Conservation (phyloP, 1,140 invertebrate genomes). For the Elymnias hypermnestra region DNA sequence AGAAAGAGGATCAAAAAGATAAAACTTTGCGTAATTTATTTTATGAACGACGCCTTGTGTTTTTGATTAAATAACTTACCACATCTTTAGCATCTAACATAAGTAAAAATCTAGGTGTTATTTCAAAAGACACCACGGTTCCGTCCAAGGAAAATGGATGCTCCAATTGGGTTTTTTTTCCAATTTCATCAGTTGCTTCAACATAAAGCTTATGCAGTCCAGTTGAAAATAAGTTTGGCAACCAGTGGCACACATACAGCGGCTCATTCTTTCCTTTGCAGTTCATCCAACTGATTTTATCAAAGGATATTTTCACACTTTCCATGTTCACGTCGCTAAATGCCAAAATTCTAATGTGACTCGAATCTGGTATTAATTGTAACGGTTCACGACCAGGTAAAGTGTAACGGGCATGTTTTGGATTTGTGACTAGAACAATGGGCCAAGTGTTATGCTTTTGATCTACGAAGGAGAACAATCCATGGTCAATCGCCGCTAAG, state of each 20-base stretch:
- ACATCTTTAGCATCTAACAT: constrained; percentile 84
- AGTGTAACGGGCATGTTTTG: constrained; percentile 86
- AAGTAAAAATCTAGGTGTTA: constrained; percentile 82
- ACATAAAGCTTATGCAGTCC: constrained; percentile 86
- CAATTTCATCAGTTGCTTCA: constrained; percentile 78
- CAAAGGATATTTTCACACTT: constrained; percentile 80
- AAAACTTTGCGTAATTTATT: no score
- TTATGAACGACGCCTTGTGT: no score
- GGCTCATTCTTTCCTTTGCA: constrained; percentile 80
- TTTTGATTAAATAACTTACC: constrained; percentile 77
- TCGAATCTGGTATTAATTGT: constrained; percentile 81
- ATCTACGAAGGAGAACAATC: constrained; percentile 92
- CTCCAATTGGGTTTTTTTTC: constrained; percentile 75
- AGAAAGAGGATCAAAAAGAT: no score
- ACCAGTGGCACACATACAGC: constrained; percentile 85
- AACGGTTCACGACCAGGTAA: constrained; percentile 86
- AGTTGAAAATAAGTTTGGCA: constrained; percentile 78
- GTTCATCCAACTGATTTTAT: constrained; percentile 77
- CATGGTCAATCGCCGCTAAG: constrained; percentile 90
- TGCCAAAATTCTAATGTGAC: constrained; percentile 87
- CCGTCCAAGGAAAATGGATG: constrained; percentile 89
- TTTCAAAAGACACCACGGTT: constrained; percentile 79
- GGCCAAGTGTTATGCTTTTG: constrained; percentile 87
- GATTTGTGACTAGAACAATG: constrained; percentile 90
- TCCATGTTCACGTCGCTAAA: constrained; percentile 85